phyloP scores from a whole-genome alignment of 1,140 invertebrate genomes.

The Antheraea mylitta region DNA sequence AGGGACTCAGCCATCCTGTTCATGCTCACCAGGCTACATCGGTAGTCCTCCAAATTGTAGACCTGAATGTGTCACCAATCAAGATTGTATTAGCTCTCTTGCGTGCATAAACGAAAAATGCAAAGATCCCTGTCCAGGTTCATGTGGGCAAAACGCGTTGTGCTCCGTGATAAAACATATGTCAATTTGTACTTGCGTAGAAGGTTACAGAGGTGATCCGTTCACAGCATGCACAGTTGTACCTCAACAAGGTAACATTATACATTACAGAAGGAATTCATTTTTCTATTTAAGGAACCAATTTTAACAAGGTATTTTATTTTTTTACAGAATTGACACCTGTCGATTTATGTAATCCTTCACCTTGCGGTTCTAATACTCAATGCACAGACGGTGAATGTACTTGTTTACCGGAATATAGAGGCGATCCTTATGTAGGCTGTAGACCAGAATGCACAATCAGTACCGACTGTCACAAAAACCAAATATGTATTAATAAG shows the following conservation, averaged over 20 bases:
- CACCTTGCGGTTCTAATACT: conserved; percentile 86
- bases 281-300: background rate
- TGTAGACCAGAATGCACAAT: conserved; percentile 90
- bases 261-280: background rate
- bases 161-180: conserved; percentile 83
- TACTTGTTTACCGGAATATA: conserved; percentile 83
- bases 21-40: conserved; percentile 80
- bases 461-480: conserved; percentile 88
- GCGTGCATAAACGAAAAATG: conserved; percentile 84
- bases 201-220: conserved; percentile 83
- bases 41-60: conserved; percentile 83
- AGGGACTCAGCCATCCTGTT: conserved; percentile 80
- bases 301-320: conserved; percentile 8
- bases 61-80: conserved; percentile 83
- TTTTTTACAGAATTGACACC: conserved; percentile 51
- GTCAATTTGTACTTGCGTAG: conserved; percentile 82
- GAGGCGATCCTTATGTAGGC: conserved; percentile 84
- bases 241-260: conserved; percentile 70
- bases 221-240: conserved; percentile 79
- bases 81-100: conserved; percentile 81
- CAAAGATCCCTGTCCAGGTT: conserved; percentile 82
- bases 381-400: conserved; percentile 80
- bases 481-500: conserved; percentile 88
- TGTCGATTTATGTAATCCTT: conserved; percentile 81
- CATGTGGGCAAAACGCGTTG: conserved; percentile 81